Percentiles rank a stretch among this genome's conserved stretches.
These are phyloP conservation scores for Diplodus sargus DNA, from an alignment of 2,797 vertebrate genomes.

Conservation along the genomic window DNA sequence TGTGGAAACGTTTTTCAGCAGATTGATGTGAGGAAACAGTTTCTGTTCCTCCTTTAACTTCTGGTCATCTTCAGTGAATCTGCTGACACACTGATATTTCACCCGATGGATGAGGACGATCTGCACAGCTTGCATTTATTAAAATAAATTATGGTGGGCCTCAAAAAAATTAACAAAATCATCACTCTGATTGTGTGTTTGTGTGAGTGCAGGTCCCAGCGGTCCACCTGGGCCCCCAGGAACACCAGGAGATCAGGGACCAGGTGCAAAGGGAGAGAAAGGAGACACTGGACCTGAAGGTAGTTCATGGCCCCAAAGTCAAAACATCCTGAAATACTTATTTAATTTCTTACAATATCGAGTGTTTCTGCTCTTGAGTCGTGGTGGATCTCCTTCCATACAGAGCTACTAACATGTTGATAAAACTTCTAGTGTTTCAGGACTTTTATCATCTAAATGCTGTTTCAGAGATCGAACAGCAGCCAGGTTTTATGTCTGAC, in stretches of 20 bases:
- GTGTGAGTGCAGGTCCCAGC: constrained; percentile 11
- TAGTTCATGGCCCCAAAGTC: background rate
- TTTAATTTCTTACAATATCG: background rate
- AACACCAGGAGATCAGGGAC: constrained; percentile 33
- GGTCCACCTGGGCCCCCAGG: constrained; percentile 39
- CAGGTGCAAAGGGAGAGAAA: constrained; percentile 64
- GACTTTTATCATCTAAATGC: too few relatives aligned
- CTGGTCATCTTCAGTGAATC: background rate
- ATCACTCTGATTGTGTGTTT: background rate
- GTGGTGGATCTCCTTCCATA: too few relatives aligned
- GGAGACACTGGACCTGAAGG: constrained; percentile 49
- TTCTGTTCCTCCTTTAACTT: constrained; percentile 53
- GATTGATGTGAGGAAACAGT: constrained; percentile 32
- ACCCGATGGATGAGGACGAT: background rate
- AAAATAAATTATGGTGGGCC: background rate
- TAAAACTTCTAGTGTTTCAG: too few relatives aligned
- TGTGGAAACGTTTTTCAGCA: constrained; percentile 20
- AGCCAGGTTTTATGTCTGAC: too few relatives aligned
- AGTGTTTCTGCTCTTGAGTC: too few relatives aligned
- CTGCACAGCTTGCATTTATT: constrained; percentile 3
- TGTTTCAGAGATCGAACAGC: too few relatives aligned
- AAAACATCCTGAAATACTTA: too few relatives aligned
- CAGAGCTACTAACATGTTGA: too few relatives aligned
- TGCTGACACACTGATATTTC: constrained; percentile 21
- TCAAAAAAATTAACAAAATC: background rate